A percentile compares a stretch with the other conserved stretches of the same genome.
Evolutionary conservation across 2,797 vertebrate species (phyloP).

Genomic region (Borostomias antarcticus): DNA sequence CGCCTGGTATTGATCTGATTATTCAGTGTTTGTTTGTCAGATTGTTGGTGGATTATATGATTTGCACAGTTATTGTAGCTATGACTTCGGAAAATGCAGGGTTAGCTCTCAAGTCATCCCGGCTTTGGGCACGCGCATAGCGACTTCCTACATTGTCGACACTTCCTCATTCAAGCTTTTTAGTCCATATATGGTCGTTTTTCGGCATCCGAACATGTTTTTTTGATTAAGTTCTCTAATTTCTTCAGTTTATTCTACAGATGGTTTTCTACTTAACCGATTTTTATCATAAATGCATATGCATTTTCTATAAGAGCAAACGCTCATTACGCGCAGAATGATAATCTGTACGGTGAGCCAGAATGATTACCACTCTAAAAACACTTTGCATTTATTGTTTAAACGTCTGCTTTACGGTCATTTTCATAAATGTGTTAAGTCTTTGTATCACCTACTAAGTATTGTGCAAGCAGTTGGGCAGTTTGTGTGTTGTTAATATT

Average conservation of each 20-base stretch:
- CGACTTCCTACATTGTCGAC: constrained; percentile 83
- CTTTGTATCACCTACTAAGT: not conserved
- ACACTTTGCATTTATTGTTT: constrained; percentile 21
- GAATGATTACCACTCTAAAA: constrained; percentile 5
- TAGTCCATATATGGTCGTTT: constrained; percentile 94
- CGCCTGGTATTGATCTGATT: constrained; percentile 2
- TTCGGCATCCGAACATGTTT: constrained; percentile 58
- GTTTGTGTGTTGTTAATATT: not conserved
- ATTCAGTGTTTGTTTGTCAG: too few species aligned
- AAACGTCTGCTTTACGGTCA: constrained; percentile 4
- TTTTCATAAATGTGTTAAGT: too few species aligned
- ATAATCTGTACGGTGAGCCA: not conserved
- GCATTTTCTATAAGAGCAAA: not conserved
- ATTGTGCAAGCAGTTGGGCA: not conserved
- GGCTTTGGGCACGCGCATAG: constrained; percentile 81
- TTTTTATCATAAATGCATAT: not conserved
- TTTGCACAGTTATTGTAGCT: not conserved
- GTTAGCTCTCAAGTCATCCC: constrained; percentile 13
- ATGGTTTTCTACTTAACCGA: not conserved
- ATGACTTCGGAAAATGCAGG: not conserved
- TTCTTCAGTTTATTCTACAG: constrained; percentile 13
- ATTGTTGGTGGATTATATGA: rapidly evolving
- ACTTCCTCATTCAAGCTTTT: constrained; percentile 90
- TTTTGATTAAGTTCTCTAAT: constrained; percentile 50
- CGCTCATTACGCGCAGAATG: not conserved